Percentiles rank a stretch among this genome's conserved stretches.
phyloP scores from a whole-genome alignment of 2,888 invertebrate genomes.

The Caenorhabditis sp. region DNA sequence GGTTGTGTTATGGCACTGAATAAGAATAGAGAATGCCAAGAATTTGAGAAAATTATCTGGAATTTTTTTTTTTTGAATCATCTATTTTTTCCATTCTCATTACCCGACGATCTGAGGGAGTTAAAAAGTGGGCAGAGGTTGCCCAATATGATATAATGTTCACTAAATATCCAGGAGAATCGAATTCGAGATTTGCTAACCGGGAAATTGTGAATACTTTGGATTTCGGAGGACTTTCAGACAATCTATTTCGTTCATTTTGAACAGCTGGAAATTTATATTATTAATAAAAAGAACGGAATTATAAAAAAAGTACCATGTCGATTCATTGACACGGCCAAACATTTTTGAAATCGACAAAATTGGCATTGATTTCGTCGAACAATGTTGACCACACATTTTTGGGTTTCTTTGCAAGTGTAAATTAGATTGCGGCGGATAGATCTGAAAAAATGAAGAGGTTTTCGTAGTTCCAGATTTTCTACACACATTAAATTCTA shows the following conservation, averaged over 20 bases:
- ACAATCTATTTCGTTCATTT: slow-evolving; percentile 21
- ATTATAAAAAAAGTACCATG: slow-evolving; percentile 18
- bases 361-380: slow-evolving; percentile 93
- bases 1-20: slow-evolving; percentile 24
- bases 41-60: slow-evolving; percentile 43
- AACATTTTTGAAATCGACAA: slow-evolving; percentile 79
- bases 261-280: slow-evolving; percentile 30
- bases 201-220: slow-evolving; percentile 1
- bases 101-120: neutral
- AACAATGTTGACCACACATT: slow-evolving; percentile 88
- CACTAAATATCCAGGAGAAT: neutral
- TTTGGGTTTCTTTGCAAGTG: slow-evolving; percentile 84
- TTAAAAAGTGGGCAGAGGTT: neutral
- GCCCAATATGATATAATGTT: neutral
- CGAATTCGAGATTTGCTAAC: neutral
- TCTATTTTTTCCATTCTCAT: no score
- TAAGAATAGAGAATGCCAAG: slow-evolving; percentile 47
- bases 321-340: slow-evolving; percentile 51
- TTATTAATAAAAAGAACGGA: neutral
- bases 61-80: slow-evolving; percentile 6
- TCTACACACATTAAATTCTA: no score
- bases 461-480: neutral
- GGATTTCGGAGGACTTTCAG: neutral
- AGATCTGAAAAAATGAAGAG: slow-evolving; percentile 70
- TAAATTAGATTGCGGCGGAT: slow-evolving; percentile 76